Percentiles rank a stretch among this genome's conserved stretches.
Conservation (phyloP, 2,888 invertebrate species). For the Epiblema foenella region DNA sequence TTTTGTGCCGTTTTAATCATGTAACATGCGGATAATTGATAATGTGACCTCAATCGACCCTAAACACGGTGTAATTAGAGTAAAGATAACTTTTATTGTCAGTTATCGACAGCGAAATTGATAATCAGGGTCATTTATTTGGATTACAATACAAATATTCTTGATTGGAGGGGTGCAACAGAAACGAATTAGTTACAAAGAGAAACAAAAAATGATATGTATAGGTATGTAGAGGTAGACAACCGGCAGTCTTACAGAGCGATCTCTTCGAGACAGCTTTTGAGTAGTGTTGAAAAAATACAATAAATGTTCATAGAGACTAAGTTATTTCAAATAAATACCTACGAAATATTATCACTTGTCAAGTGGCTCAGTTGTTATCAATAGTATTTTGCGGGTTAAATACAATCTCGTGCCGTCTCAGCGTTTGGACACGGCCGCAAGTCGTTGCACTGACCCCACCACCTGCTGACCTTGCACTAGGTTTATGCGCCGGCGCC, state of each 20-base stretch:
- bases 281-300: too few relatives aligned
- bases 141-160: too few relatives aligned
- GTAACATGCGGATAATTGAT: slow-evolving; percentile 9
- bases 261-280: too few relatives aligned
- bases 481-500: slow-evolving; percentile 57
- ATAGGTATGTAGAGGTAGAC: too few relatives aligned
- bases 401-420: slow-evolving; percentile 48
- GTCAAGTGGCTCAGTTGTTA: too few relatives aligned
- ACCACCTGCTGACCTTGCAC: slow-evolving; percentile 77
- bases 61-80: slow-evolving; percentile 6
- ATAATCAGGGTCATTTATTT: background rate
- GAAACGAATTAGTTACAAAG: too few relatives aligned
- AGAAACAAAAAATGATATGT: too few relatives aligned
- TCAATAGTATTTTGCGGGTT: background rate
- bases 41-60: slow-evolving; percentile 26
- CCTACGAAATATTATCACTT: too few relatives aligned
- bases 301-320: too few relatives aligned
- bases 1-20: slow-evolving; percentile 23
- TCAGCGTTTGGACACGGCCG: slow-evolving; percentile 54
- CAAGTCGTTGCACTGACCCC: slow-evolving; percentile 72
- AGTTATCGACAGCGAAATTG: background rate
- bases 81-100: background rate
- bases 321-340: too few relatives aligned
- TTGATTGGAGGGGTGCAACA: too few relatives aligned
- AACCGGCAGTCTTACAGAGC: too few relatives aligned